Percentiles rank a stretch among this genome's conserved stretches.
These are phyloP conservation scores for Alcis repandata DNA, from an alignment of 2,888 invertebrate genomes.

Conservation along the genomic window DNA sequence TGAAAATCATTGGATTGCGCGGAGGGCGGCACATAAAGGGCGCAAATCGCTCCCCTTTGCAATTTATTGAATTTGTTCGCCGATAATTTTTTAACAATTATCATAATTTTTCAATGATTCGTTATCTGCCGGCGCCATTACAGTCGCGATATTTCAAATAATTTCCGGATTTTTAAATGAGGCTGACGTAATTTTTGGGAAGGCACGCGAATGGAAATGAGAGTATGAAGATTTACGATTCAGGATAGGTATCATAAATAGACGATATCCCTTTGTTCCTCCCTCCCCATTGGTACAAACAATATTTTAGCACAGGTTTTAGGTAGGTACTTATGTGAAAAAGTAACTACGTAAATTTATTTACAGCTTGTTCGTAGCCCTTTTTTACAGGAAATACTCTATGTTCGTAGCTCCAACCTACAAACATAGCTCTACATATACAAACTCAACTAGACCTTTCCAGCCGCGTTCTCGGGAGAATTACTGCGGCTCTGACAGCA, in stretches of 20 bases:
- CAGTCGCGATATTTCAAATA: slow-evolving; percentile 46
- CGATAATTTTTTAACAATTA: slow-evolving; percentile 72
- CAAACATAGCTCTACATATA: too few species aligned
- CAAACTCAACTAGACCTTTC: too few species aligned
- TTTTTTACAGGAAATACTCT: too few species aligned
- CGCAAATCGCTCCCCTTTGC: slow-evolving; percentile 54
- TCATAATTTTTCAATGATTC: slow-evolving; percentile 81
- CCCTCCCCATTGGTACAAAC: too few species aligned
- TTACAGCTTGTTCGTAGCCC: too few species aligned
- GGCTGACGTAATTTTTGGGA: slow-evolving; percentile 29
- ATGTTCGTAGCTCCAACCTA: too few species aligned
- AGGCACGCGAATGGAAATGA: slow-evolving; percentile 6
- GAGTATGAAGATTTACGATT: slow-evolving; percentile 32
- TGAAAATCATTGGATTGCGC: slow-evolving; percentile 58
- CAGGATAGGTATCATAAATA: slow-evolving; percentile 15
- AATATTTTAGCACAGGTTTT: too few species aligned
- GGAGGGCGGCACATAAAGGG: slow-evolving; percentile 47
- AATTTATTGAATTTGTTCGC: slow-evolving; percentile 65
- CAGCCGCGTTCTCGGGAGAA: too few species aligned
- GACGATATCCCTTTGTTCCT: neutral
- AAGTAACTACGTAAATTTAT: too few species aligned
- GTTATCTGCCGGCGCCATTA: slow-evolving; percentile 62
- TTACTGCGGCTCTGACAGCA: too few species aligned
- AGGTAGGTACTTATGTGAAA: too few species aligned
- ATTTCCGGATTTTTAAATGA: slow-evolving; percentile 40